A percentile compares a stretch with the other conserved stretches of the same genome.
Conservation (phyloP, 2,113 vertebrate genomes). For the Bothrops jararaca region DNA sequence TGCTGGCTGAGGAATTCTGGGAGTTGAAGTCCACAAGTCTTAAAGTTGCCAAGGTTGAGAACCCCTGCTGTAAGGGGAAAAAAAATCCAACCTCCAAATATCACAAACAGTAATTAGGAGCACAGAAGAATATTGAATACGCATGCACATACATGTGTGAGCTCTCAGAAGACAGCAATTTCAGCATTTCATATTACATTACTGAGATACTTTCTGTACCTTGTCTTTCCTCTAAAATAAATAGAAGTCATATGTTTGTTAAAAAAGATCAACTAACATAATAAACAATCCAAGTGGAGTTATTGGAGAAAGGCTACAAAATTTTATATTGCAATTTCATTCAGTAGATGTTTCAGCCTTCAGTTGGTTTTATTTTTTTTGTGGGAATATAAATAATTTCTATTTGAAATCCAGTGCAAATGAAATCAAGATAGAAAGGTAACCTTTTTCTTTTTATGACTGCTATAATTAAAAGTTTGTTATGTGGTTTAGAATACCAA, state of each 20-base stretch:
- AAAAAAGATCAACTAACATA: background rate
- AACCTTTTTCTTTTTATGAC: background rate
- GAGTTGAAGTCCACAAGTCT: no score
- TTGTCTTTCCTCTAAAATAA: conserved; percentile 1
- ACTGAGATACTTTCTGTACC: background rate
- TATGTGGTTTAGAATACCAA: background rate
- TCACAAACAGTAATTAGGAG: conserved; percentile 12
- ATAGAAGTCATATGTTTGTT: background rate
- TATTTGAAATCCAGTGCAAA: background rate
- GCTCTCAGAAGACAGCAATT: conserved; percentile 38
- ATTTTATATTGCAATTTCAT: background rate
- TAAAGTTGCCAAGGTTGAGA: no score
- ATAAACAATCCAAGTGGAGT: background rate
- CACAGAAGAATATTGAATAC: conserved; percentile 20
- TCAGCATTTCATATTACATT: background rate
- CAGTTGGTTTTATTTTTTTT: background rate
- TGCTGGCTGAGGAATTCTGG: no score
- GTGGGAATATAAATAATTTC: background rate
- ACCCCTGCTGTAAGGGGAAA: no score
- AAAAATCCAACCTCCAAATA: conserved; percentile 55
- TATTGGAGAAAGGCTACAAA: background rate
- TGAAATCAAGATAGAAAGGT: background rate
- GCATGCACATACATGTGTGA: conserved; percentile 56
- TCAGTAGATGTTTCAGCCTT: background rate
- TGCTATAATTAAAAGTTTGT: background rate